Percentiles rank a stretch among this genome's conserved stretches.
Conservation (phyloP, 2,797 vertebrate species). For the Artibeus lituratus region DNA sequence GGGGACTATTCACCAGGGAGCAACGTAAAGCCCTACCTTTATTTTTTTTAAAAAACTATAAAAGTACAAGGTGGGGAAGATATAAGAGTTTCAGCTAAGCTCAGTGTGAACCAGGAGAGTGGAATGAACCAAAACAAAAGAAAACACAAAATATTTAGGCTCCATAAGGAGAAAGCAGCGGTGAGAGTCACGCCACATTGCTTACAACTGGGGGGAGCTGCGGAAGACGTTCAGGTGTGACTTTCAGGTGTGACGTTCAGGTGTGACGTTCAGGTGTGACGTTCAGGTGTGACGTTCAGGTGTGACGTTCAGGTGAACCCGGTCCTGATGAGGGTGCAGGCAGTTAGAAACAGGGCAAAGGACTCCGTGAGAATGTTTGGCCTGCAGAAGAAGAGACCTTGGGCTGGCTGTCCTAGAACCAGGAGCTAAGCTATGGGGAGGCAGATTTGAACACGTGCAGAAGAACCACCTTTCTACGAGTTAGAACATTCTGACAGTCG, state of each 20-base stretch:
- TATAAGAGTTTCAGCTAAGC: background rate
- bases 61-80: background rate
- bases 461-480: background rate
- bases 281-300: fast-evolving
- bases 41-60: background rate
- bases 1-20: background rate
- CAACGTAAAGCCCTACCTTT: background rate
- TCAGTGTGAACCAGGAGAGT: background rate
- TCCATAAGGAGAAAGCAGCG: background rate
- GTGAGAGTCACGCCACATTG: too few species aligned
- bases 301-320: background rate
- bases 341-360: too few species aligned
- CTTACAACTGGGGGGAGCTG: background rate
- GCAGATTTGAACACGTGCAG: background rate
- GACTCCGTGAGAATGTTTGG: background rate
- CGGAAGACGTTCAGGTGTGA: background rate
- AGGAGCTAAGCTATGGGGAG: background rate
- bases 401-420: background rate
- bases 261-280: background rate
- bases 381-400: background rate
- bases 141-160: background rate
- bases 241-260: background rate
- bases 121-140: background rate
- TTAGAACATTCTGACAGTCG: background rate
- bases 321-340: background rate